Base-by-base conservation (phyloP, 2,888 invertebrate genomes). In the Chouioia cunea region DNA sequence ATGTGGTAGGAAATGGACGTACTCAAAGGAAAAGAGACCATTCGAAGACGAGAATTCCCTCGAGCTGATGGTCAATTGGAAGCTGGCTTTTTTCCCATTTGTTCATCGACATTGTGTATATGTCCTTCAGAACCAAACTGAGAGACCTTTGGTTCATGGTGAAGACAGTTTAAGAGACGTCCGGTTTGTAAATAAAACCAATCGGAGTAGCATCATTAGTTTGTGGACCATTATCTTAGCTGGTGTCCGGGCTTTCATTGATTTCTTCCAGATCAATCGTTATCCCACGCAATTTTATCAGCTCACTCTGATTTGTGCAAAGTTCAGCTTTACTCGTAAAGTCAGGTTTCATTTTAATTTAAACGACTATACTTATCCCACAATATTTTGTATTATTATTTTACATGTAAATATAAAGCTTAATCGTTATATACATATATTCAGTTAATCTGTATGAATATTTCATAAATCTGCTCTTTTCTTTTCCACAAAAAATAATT, bases 61-160 rank as follows among this genome's bases (percentile, higher is more conserved):
- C 70, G 81, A 81, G 82, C 73, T 76, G 79, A 81, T 81, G 79
- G 77, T 80, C 81, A 79, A 78, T 78, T 75, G 79, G 79, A 80
- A 81, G 80, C 82, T 83, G 79, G 81, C 81, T 75, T 62, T 74
- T 73, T 52, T 66, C 66, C 16, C 36, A 12, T 36, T 36, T 47
- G 15, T 60, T 12, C 27, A 4, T 48, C 46, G 14, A 23, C 15
- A n/a, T 67, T 52, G 15, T 53, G 48, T 47, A 43, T 48, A 16
- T 2, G 16, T 15, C 16, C 27, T 27, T 27, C 6, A 3, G 27
- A 27, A 27, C 3, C 3, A 27, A 27, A 3, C 3, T 27, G 6
- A 27, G 27, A 27, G 27, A 27, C 6, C 27, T 4, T 27, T 27
- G 27, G 6, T 6, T 27, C 20, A 18, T 16, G 2, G 52, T 6